Evolutionary conservation across 2,113 vertebrate genomes (phyloP).

Genomic region (Conger conger): DNA sequence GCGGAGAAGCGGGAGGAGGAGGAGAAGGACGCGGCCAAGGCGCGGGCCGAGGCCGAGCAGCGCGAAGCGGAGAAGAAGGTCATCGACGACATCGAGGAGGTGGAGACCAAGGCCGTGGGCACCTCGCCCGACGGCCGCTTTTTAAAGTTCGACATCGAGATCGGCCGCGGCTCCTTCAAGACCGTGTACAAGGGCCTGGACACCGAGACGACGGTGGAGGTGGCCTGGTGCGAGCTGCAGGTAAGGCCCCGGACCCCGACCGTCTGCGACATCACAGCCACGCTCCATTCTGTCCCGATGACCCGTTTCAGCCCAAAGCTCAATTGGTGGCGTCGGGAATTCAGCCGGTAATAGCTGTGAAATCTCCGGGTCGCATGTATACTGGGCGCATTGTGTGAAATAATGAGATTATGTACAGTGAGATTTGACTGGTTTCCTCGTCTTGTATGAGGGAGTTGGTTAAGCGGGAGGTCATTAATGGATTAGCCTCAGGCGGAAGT

Average conservation of each 20-base stretch:
- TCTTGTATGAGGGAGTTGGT: neutral
- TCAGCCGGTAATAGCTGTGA: neutral
- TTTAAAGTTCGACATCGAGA: slow-evolving; percentile 97
- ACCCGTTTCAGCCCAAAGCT: neutral
- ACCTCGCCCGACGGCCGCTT: slow-evolving; percentile 93
- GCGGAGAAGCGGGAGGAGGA: slow-evolving; percentile 52
- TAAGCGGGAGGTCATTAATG: slow-evolving; percentile 6
- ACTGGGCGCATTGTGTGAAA: slow-evolving; percentile 3
- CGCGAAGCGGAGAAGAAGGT: slow-evolving; percentile 74
- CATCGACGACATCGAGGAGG: slow-evolving; percentile 88
- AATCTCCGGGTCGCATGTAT: neutral
- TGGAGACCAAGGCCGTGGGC: slow-evolving; percentile 96
- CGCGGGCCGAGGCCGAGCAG: slow-evolving; percentile 70
- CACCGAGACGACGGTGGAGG: slow-evolving; percentile 96
- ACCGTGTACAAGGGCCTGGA: slow-evolving; percentile 97
- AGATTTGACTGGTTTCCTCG: neutral
- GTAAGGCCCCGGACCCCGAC: no score
- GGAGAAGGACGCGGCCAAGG: slow-evolving; percentile 62
- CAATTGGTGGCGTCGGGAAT: neutral
- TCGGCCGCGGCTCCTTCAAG: slow-evolving; percentile 96
- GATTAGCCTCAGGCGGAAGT: neutral
- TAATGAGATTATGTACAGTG: neutral
- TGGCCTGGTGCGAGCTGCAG: slow-evolving; percentile 98
- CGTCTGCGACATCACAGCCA: no score
- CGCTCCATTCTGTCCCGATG: neutral